Evolutionary conservation across 2,888 invertebrate species (phyloP).

Genomic region (Drosophila fulvimacula): DNA sequence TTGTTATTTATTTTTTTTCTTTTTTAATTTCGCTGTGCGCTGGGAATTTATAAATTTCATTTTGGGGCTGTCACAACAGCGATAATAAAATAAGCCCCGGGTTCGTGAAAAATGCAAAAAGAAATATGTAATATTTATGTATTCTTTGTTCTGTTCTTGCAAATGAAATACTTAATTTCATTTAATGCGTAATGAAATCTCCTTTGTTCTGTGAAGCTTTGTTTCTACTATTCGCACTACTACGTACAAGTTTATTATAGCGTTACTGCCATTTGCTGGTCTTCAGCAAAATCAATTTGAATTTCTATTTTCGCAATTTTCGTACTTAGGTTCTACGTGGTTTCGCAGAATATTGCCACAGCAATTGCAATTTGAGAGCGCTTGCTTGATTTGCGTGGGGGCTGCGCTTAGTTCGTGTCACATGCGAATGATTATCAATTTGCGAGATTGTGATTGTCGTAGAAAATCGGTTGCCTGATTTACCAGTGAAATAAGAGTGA

Average conservation of each 20-base stretch:
- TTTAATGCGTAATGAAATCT: slow-evolving; percentile 35
- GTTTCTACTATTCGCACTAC: too few relatives aligned
- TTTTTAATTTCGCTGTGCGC: slow-evolving; percentile 17
- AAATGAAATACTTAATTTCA: slow-evolving; percentile 53
- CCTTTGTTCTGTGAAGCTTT: slow-evolving; percentile 46
- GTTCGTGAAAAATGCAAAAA: slow-evolving; percentile 18
- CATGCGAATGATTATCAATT: slow-evolving; percentile 68
- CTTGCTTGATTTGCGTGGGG: slow-evolving; percentile 20
- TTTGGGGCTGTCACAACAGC: slow-evolving; percentile 59
- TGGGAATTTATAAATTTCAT: slow-evolving; percentile 50
- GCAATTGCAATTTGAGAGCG: slow-evolving; percentile 32
- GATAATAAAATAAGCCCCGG: slow-evolving; percentile 47
- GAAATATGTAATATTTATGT: background rate
- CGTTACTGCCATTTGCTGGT: background rate
- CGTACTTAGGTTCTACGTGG: slow-evolving; percentile 31
- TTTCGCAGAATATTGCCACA: slow-evolving; percentile 22
- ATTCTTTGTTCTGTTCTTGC: slow-evolving; percentile 1
- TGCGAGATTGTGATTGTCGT: slow-evolving; percentile 55
- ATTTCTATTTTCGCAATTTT: background rate
- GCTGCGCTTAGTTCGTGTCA: slow-evolving; percentile 16
- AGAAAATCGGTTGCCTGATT: slow-evolving; percentile 50
- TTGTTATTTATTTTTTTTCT: background rate
- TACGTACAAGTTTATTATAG: background rate
- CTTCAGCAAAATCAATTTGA: slow-evolving; percentile 7
- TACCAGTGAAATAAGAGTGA: slow-evolving; percentile 17